A percentile compares a stretch with the other conserved stretches of the same genome.
These are phyloP conservation scores for Teleopsis dalmanni DNA, from an alignment of 1,140 invertebrate species.

Conservation along the genomic window DNA sequence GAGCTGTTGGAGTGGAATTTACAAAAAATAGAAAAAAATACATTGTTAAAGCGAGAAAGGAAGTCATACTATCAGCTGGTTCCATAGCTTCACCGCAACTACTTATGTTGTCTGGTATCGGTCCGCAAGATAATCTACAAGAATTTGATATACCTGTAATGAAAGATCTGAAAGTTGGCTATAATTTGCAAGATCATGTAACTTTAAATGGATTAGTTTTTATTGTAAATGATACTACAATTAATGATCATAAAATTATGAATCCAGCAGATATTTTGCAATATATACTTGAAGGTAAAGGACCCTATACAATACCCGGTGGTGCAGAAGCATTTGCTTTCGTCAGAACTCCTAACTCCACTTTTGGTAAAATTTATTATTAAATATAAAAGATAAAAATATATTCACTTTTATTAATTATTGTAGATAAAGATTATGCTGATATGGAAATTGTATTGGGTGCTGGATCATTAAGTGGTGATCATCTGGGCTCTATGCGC, in stretches of 20 bases:
- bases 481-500: constrained; percentile 60
- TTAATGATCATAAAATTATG: constrained; percentile 42
- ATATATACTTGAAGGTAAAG: constrained; percentile 51
- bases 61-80: constrained; percentile 67
- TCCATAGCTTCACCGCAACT: constrained; percentile 75
- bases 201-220: constrained; percentile 62
- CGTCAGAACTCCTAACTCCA: constrained; percentile 50
- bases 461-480: constrained; percentile 61
- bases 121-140: constrained; percentile 61
- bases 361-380: constrained; percentile 18
- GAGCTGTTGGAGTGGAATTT: constrained; percentile 49
- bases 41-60: constrained; percentile 59
- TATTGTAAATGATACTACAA: constrained; percentile 55
- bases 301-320: constrained; percentile 62
- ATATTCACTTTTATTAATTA: neutral
- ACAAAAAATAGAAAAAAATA: constrained; percentile 49
- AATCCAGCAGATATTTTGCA: constrained; percentile 50
- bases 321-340: constrained; percentile 66
- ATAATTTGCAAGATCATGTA: constrained; percentile 73
- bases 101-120: constrained; percentile 73
- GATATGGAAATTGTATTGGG: constrained; percentile 74
- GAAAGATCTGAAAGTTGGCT: constrained; percentile 65
- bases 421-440: constrained; percentile 46
- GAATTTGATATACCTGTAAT: constrained; percentile 49
- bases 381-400: neutral